A percentile compares a stretch with the other conserved stretches of the same genome.
Conservation (phyloP, 2,797 vertebrate species). For the Pangasius djambal region DNA sequence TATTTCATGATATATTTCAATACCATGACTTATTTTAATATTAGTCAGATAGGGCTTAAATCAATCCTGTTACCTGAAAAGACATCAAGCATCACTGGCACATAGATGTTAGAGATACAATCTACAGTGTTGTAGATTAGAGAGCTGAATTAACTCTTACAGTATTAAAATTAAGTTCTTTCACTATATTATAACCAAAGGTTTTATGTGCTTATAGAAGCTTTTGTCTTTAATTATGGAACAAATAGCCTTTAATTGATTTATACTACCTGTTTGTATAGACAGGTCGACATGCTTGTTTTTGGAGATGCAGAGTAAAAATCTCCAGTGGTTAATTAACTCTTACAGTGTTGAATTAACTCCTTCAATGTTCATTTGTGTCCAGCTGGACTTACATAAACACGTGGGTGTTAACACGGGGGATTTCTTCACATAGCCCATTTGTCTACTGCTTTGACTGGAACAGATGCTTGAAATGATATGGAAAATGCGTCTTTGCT, state of each 20-base stretch:
- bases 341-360: conserved; percentile 17
- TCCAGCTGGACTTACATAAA: conserved; percentile 29
- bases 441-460: conserved; percentile 10
- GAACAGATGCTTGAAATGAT: conserved; percentile 2
- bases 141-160: not conserved
- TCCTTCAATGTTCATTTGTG: conserved; percentile 24
- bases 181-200: not conserved
- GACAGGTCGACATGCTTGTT: conserved; percentile 14
- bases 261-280: conserved; percentile 10
- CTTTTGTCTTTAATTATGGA: not conserved
- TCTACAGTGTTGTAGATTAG: not conserved
- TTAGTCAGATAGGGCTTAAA: not conserved
- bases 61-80: conserved; percentile 4
- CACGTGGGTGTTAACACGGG: conserved; percentile 13
- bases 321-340: conserved; percentile 18
- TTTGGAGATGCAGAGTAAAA: conserved; percentile 30
- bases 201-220: not conserved
- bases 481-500: not conserved
- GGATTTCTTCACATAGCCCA: conserved; percentile 12
- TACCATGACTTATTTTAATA: not conserved
- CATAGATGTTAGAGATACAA: not conserved
- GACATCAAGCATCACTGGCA: conserved; percentile 7
- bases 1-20: not conserved
- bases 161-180: not conserved
- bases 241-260: not conserved